Evolutionary conservation across 2,797 vertebrate species (phyloP), one percentile per base, ranked within the genome.

Genomic region (Sphenopsis melanotis): DNA sequence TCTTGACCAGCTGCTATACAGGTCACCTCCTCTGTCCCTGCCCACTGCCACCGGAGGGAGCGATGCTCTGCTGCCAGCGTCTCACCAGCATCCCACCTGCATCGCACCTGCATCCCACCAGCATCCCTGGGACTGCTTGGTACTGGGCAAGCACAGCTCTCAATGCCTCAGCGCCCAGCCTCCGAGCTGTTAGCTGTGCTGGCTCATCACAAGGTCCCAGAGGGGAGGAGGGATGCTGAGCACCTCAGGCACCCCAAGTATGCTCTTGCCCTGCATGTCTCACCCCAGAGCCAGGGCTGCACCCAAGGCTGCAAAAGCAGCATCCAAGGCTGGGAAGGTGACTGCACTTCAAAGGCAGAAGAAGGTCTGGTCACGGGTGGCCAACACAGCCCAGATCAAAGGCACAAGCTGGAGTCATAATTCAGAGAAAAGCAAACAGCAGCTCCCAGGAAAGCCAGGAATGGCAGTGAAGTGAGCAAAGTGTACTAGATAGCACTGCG

Each of bases 341-440:
- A 96, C 68, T 89, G 93, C 69, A 97, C 93, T 97, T 95, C 95
- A 87, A 89, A 96, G 61, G 92, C 85, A 96, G 86, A 86, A 96
- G 94, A 96, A 96, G 90, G 94, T 84, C 72, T 96, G 95, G 90
- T 91, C 92, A 95, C 0, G 52, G 65, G 94, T 75, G 95, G 91
- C 96, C 11, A 79, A 46, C 87, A 89, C 83, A 74, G 92, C 77
- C 70, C 84, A 97, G 97, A 98, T 98, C 97, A 98, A 98, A 98
- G 98, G 90, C 93, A 96, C 72, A 93, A 97, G 95, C 85, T 91
- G 94, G 82, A 98, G 94, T 96, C 96, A 96, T 97, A 97, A 97
- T 94, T 96, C 95, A 97, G 95, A 94, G 96, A 89, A 98, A 98
- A 97, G 94, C 96, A 98, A 98, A 98, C 64, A 98, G 95, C 90